Percentiles rank a stretch among this genome's conserved stretches.
Evolutionary conservation across 2,888 invertebrate genomes (phyloP).

Genomic region (Drosophila eohydei): DNA sequence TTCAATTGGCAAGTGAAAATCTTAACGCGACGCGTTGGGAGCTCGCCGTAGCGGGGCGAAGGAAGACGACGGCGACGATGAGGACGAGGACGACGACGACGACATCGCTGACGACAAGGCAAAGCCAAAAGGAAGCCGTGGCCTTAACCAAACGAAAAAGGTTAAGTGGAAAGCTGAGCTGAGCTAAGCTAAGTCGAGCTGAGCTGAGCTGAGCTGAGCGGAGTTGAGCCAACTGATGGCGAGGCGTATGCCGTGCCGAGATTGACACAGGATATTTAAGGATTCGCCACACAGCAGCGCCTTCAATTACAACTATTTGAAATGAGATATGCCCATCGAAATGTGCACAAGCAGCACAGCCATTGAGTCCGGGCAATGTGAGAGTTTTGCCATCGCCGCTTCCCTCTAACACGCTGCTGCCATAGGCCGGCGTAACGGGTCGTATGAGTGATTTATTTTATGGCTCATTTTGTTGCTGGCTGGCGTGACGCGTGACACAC

Average conservation of each 20-base stretch:
- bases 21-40: constrained; percentile 28
- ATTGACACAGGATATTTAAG: constrained; percentile 61
- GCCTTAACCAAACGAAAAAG: constrained; percentile 61
- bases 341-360: constrained; percentile 8
- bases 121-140: constrained; percentile 55
- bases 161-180: constrained; percentile 75
- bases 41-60: neutral
- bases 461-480: constrained; percentile 38
- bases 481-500: constrained; percentile 43
- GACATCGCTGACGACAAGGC: constrained; percentile 39
- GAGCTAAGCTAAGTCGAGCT: constrained; percentile 38
- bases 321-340: constrained; percentile 47
- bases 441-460: constrained; percentile 78
- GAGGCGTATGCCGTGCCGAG: constrained; percentile 20
- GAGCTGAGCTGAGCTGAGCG: constrained; percentile 20
- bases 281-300: constrained; percentile 53
- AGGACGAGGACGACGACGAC: constrained; percentile 1
- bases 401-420: neutral
- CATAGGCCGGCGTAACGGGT: constrained; percentile 14
- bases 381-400: neutral
- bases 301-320: constrained; percentile 68
- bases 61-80: constrained; percentile 10
- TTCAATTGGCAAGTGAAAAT: constrained; percentile 72
- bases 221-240: neutral
- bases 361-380: neutral